Evolutionary conservation across 2,797 vertebrate genomes (phyloP), one percentile per base, ranked within the genome.

Genomic region (Rousettus madagascariensis): DNA sequence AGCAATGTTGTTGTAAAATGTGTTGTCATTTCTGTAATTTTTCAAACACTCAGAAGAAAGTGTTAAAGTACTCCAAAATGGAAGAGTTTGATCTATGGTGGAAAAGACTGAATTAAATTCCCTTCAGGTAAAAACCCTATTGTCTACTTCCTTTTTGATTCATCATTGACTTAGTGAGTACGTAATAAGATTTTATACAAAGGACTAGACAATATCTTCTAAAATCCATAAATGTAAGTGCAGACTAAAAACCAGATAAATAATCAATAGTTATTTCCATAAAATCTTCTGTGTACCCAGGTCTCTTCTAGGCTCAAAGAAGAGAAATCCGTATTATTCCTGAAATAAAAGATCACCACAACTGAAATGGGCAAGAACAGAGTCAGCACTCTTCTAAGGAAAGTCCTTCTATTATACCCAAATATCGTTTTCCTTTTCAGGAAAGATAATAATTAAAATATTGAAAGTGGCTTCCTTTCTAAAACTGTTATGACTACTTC

Each of bases 101-200:
- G 2, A 28, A 72, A 83, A 96, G 43, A 86, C 71, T n/a, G 26
- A 92, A 66, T 66, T 55, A 69, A 93, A 86, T 49, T 95, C 6
- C 53, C 79, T 92, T 26, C 46, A 83, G 9, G 12, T 82, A 61
- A 83, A 86, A 30, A 61, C 13, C 3, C 10, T 63, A 26, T 69
- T 5, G 46, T 86, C 68, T 84, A 68, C n/a, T 87, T 87, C 16
- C 59, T 69, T 95, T 95, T 68, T 92, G 24, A 87, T 94, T 95
- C 55, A 74, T 61, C 59, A 79, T 8, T 83, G 12, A 59, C 20
- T 38, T 87, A 68, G 9, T 71, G 11, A 74, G 36, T 46, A 69
- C 8, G 41, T 59, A 63, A 68, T 65, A 87, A 89, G 20, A 74
- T 90, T 72, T 90, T 61, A 80, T 22, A 72, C 61, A 78, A 90